phyloP scores from a whole-genome alignment of 2,888 invertebrate species.

The Drosophila vallismaia region DNA sequence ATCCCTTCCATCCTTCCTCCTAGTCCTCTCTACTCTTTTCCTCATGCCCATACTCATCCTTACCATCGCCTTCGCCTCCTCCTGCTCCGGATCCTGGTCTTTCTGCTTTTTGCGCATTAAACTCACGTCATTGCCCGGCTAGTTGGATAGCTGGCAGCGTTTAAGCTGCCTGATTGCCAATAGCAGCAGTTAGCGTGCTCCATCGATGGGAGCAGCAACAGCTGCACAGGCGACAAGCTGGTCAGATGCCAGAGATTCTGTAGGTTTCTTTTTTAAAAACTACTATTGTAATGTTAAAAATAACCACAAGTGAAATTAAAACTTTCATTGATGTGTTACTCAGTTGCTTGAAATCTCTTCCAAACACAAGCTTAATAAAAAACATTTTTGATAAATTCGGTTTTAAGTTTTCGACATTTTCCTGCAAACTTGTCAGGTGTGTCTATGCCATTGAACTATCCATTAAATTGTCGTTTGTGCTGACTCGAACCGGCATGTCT shows the following conservation, averaged over 20 bases:
- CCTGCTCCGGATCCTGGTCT: constrained; percentile 15
- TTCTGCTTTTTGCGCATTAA: constrained; percentile 64
- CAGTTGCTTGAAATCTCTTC: neutral
- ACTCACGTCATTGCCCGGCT: constrained; percentile 67
- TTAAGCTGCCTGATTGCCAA: constrained; percentile 63
- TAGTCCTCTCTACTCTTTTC: neutral
- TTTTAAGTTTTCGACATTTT: neutral
- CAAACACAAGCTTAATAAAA: neutral
- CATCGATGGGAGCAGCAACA: constrained; percentile 41
- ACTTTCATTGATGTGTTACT: neutral
- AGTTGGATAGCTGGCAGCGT: constrained; percentile 60
- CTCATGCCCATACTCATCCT: constrained; percentile 9
- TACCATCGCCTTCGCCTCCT: neutral
- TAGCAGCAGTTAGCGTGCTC: constrained; percentile 53
- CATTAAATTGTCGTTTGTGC: constrained; percentile 62
- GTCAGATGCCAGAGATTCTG: constrained; percentile 25
- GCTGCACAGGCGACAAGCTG: constrained; percentile 65
- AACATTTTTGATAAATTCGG: neutral
- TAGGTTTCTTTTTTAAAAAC: neutral
- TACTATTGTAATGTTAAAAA: neutral
- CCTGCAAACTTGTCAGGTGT: constrained; percentile 50
- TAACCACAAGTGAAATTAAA: neutral
- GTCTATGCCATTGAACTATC: constrained; percentile 43
- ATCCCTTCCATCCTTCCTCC: neutral
- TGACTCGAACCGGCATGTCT: constrained; percentile 36